Percentiles rank a stretch among this genome's conserved stretches.
These are phyloP conservation scores for Tenrec ecaudatus DNA, from an alignment of 2,113 vertebrate genomes.

Conservation along the genomic window DNA sequence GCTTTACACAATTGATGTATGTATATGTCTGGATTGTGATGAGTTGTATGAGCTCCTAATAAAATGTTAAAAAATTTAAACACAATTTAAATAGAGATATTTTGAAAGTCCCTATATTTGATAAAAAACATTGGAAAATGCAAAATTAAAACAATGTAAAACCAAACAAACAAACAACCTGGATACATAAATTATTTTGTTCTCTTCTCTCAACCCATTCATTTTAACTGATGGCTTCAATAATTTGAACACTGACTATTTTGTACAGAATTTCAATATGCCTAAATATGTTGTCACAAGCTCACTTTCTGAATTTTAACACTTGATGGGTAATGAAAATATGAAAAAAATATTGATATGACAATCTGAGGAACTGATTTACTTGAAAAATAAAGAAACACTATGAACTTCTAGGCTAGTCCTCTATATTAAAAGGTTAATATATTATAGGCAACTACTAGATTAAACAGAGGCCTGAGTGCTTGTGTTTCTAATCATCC, in stretches of 20 bases:
- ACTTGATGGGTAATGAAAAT: not conserved
- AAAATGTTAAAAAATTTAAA: too few species aligned
- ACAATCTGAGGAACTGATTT: not conserved
- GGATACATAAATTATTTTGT: not conserved
- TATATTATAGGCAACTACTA: not conserved
- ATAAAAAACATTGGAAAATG: conserved; percentile 20
- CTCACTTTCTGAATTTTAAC: not conserved
- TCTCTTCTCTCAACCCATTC: not conserved
- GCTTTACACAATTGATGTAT: too few species aligned
- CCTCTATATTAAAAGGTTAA: not conserved
- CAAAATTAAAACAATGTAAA: not conserved
- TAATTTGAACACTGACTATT: not conserved
- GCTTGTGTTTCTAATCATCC: not conserved
- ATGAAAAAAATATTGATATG: not conserved
- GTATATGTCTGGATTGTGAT: too few species aligned
- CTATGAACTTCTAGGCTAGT: not conserved
- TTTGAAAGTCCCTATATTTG: not conserved
- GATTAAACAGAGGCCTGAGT: not conserved
- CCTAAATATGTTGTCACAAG: not conserved
- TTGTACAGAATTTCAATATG: not conserved
- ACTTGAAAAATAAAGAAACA: not conserved
- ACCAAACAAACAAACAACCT: not conserved
- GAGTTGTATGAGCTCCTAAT: too few species aligned
- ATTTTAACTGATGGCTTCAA: not conserved
- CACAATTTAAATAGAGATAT: not conserved